Evolutionary conservation across 2,113 vertebrate genomes (phyloP).

Genomic region (Phrynosoma platyrhinos): DNA sequence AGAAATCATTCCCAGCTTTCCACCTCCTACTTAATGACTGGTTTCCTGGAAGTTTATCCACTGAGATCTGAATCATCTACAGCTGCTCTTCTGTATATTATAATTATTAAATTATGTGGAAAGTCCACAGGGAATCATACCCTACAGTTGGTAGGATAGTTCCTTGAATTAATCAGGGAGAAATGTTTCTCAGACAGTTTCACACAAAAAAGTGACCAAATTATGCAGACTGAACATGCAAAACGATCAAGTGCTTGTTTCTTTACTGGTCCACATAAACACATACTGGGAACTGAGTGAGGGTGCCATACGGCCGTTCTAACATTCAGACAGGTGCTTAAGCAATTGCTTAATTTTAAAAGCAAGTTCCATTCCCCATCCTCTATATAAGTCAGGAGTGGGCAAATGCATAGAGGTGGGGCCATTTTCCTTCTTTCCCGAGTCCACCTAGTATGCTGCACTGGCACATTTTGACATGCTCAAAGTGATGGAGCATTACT

Average conservation of each 20-base stretch:
- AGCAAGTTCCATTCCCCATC: too few relatives aligned
- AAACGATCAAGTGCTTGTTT: background rate
- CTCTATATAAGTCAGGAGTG: too few relatives aligned
- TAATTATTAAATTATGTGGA: constrained; percentile 42
- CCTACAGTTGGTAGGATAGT: background rate
- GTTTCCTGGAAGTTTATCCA: constrained; percentile 60
- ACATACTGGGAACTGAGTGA: too few relatives aligned
- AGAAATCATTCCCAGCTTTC: constrained; percentile 41
- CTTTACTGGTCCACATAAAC: too few relatives aligned
- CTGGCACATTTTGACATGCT: too few relatives aligned
- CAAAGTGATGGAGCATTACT: too few relatives aligned
- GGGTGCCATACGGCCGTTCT: rapidly evolving
- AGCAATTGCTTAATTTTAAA: too few relatives aligned
- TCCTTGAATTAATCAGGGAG: background rate
- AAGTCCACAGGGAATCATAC: background rate
- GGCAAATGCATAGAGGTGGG: too few relatives aligned
- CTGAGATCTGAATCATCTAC: constrained; percentile 61
- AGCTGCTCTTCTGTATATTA: constrained; percentile 51
- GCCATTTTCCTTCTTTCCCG: too few relatives aligned
- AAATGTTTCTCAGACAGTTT: rapidly evolving
- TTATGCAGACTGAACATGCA: background rate
- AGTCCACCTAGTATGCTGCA: too few relatives aligned
- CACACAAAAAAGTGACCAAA: background rate
- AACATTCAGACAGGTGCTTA: background rate
- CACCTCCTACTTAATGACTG: background rate